These are phyloP conservation scores for Microctenopoma steveboyesi DNA, from an alignment of 2,797 vertebrate genomes.

Conservation along the genomic window DNA sequence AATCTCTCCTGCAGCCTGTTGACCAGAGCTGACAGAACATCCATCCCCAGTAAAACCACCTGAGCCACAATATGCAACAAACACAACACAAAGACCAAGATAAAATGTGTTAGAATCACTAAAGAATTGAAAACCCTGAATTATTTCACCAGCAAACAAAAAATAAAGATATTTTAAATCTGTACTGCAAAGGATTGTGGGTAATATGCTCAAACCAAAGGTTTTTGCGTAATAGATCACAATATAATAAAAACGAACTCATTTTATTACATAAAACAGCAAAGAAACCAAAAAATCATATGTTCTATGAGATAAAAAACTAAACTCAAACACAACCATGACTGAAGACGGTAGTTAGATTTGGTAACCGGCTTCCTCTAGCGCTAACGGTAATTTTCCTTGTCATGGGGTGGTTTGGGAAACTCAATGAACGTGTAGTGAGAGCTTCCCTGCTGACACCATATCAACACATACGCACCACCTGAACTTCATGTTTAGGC, in stretches of 20 bases:
- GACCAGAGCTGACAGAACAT: slow-evolving; percentile 91
- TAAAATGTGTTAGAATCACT: neutral
- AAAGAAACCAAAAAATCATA: fast-evolving
- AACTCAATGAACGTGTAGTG: slow-evolving; percentile 89
- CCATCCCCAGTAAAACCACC: slow-evolving; percentile 95
- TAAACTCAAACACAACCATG: neutral
- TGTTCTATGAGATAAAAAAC: fast-evolving
- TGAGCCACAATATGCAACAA: slow-evolving; percentile 60
- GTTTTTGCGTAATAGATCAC: neutral
- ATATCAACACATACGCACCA: slow-evolving; percentile 85
- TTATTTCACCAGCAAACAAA: neutral
- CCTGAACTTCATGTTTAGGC: neutral
- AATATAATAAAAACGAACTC: fast-evolving
- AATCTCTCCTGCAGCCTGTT: slow-evolving; percentile 92
- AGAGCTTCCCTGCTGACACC: slow-evolving; percentile 91
- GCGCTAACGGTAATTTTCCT: slow-evolving; percentile 49
- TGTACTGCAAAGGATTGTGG: slow-evolving; percentile 83
- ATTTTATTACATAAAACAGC: fast-evolving
- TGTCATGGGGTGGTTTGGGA: slow-evolving; percentile 91
- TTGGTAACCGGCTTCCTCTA: fast-evolving
- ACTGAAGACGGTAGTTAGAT: neutral
- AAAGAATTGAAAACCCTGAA: neutral
- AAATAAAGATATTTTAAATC: neutral
- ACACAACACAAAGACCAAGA: neutral
- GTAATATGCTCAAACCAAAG: slow-evolving; percentile 55